phyloP scores from a whole-genome alignment of 1,140 invertebrate genomes.

The Trigoniulus corallinus region DNA sequence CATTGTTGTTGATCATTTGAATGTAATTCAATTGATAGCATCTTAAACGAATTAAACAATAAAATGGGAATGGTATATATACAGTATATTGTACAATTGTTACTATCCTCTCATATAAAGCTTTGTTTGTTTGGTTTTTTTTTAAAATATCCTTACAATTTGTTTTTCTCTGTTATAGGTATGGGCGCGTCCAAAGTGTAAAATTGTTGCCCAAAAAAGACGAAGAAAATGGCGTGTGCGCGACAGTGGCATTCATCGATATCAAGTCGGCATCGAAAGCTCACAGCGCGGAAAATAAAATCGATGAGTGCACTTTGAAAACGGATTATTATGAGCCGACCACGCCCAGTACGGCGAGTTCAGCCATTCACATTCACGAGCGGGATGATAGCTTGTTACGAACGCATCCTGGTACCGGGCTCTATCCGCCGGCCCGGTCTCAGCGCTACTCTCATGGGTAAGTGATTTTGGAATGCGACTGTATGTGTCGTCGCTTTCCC shows the following conservation, averaged over 20 bases:
- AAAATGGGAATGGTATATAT: too few species aligned
- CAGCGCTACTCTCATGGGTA: too few species aligned
- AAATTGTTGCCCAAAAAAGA: conserved; percentile 49
- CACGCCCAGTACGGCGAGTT: conserved; percentile 22
- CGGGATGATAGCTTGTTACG: conserved; percentile 13
- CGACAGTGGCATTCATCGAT: conserved; percentile 90
- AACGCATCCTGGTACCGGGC: conserved; percentile 7
- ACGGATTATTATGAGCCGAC: conserved; percentile 84
- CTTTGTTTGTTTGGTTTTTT: too few species aligned
- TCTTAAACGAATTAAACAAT: too few species aligned
- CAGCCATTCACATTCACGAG: conserved; percentile 18
- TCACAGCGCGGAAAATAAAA: conserved; percentile 68
- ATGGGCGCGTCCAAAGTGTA: conserved; percentile 92
- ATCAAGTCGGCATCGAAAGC: conserved; percentile 89
- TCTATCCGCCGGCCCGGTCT: conserved; percentile 6
- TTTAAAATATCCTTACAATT: not conserved
- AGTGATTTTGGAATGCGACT: too few species aligned
- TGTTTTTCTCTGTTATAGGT: conserved; percentile 41
- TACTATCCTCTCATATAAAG: too few species aligned
- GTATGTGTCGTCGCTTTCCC: too few species aligned
- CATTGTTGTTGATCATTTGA: too few species aligned
- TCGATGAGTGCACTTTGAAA: conserved; percentile 64
- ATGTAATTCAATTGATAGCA: too few species aligned
- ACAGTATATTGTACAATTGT: too few species aligned
- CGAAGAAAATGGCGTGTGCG: conserved; percentile 43